Conservation (phyloP, 35 echinoderm and acorn worm genomes). For the Apostichopus californicus region DNA sequence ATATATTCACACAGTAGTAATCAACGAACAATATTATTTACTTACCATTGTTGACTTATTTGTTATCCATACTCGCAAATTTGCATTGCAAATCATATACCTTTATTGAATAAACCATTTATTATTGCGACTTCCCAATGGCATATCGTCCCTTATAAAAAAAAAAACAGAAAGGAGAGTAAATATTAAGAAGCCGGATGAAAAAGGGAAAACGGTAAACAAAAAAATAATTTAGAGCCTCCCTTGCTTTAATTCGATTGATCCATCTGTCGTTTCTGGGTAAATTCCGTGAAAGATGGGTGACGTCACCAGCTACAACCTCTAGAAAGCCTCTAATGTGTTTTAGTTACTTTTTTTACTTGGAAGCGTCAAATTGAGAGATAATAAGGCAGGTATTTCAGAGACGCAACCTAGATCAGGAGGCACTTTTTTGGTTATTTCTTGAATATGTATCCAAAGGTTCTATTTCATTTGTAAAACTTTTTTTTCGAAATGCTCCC, state of each 20-base stretch:
- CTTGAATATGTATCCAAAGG: neutral
- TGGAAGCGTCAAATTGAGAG: neutral
- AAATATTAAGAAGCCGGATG: neutral
- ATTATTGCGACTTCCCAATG: neutral
- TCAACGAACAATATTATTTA: too few relatives aligned
- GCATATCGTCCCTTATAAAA: neutral
- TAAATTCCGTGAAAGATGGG: neutral
- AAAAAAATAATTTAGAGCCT: neutral
- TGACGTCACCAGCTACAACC: neutral
- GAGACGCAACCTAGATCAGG: neutral
- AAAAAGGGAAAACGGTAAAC: neutral
- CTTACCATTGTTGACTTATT: too few relatives aligned
- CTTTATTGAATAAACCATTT: conserved; percentile 33
- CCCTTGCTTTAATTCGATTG: neutral
- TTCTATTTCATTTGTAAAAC: neutral
- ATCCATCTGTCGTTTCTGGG: neutral
- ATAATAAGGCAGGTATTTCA: neutral
- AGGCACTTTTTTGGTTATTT: neutral
- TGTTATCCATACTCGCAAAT: neutral
- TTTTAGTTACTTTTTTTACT: neutral
- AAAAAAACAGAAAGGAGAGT: neutral
- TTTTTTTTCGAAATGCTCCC: neutral
- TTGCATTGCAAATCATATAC: conserved; percentile 9
- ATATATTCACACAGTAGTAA: too few relatives aligned
- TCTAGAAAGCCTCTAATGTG: neutral